Conservation (phyloP, 2,113 vertebrate genomes). For the Ariopsis seemanni region DNA sequence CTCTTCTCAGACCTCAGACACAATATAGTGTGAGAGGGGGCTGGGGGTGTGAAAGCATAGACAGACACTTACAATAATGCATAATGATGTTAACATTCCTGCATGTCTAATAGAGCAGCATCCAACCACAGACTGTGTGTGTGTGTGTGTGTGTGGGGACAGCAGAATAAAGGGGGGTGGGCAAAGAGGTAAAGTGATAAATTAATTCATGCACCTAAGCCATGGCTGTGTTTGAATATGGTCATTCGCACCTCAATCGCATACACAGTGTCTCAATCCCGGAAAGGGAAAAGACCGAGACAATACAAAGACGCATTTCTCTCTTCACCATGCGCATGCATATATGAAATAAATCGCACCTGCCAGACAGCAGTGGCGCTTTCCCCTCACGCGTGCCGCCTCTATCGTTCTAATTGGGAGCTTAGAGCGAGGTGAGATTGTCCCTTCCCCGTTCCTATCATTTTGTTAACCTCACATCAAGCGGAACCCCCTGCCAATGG, state of each 20-base stretch:
- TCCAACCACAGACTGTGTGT: conserved; percentile 24
- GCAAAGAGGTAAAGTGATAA: conserved; percentile 27
- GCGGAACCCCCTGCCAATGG: conserved; percentile 56
- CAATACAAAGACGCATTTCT: conserved; percentile 31
- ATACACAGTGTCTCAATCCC: not conserved
- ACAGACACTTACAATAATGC: conserved; percentile 86
- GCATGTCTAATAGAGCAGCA: conserved; percentile 84
- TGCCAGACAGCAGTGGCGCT: conserved; percentile 36
- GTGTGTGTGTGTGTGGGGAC: conserved; percentile 15
- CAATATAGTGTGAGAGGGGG: conserved; percentile 68
- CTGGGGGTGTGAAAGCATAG: conserved; percentile 62
- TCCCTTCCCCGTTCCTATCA: conserved; percentile 50
- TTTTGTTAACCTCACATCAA: conserved; percentile 57
- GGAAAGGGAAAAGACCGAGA: conserved; percentile 1
- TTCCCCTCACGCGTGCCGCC: conserved; percentile 12
- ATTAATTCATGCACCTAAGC: conserved; percentile 43
- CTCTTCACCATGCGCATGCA: conserved; percentile 30
- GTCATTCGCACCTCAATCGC: conserved; percentile 17
- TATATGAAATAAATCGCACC: conserved; percentile 47
- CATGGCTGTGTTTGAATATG: conserved; percentile 23
- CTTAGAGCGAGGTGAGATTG: conserved; percentile 54
- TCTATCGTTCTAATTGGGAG: conserved; percentile 57
- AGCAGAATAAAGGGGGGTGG: not conserved
- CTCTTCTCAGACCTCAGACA: conserved; percentile 68
- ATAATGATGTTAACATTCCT: conserved; percentile 92